Evolutionary conservation across 2,113 vertebrate genomes (phyloP), one percentile per base, ranked within the genome.

Genomic region (Haliaeetus leucogaster): DNA sequence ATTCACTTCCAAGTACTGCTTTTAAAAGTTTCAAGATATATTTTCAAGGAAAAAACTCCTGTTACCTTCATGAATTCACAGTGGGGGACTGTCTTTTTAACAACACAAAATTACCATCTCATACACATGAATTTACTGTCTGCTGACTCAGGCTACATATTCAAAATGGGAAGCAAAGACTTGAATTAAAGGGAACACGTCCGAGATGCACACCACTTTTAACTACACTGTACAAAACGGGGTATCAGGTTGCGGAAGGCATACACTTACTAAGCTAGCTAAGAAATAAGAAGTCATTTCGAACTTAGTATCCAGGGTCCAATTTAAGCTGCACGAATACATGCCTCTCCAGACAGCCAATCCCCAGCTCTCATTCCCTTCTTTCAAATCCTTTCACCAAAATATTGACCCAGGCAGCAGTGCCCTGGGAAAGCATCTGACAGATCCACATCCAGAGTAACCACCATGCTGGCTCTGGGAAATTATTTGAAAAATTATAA

Each of bases 361-460:
- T 29, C n/a, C 43, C 40, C 40, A 58, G n/a, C 38, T 65, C 43
- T n/a, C 30, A 1, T 6, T 25, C 21, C 34, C 22, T 52, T 32
- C 76, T 72, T 68, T 52, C 14, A 21, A n/a, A 56, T 15, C 27
- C 36, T 27, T 40, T 73, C 34, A 32, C 26, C 48, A 48, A 77
- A 91, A 43, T 7, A 82, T 0, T 1, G 2, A 34, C 27, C 34
- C 50, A 68, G 40, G 66, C 65, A 87, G 45, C 47, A 68, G 34
- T 0, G 25, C 22, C 56, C 50, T 23, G 21, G 30, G 13, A 83
- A 52, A 27, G 16, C 45, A 70, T 10, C 19, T 10, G 13, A 55
- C 27, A 53, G 10, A 58, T 7, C 27, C 2, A 1, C 7, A 3
- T 0, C 19, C 48, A 66, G 16, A 22, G 5, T 8, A 17, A n/a